Base-by-base conservation (phyloP, 2,113 vertebrate species). In the Chaetorhynchus papuensis region DNA sequence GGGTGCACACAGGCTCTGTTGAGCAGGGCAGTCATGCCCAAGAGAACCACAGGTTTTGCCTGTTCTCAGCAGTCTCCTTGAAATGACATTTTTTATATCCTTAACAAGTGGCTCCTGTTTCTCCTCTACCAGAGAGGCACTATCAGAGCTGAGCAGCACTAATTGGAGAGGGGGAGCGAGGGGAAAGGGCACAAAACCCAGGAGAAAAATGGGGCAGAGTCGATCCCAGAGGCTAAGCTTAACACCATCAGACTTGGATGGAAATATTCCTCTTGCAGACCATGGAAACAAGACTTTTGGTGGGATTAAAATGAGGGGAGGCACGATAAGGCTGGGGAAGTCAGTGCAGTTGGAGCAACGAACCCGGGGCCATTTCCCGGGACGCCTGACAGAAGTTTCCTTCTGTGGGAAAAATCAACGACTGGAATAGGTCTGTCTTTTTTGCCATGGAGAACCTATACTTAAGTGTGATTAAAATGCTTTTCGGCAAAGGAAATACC, bases 401-500 rank as follows among this genome's bases (percentile, higher is more conserved):
- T 90, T 93, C 91, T 96, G 94, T 96, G 96, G 97, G 97, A 97
- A 97, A 94, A 95, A 88, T 91, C 86, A 30, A 15, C 4, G 68
- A 39, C 35, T 79, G 88, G 75, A 83, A 66, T 11, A 63, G 95
- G 88, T 63, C 7, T 8, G 63, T 71, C 77, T 57, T 47, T 84
- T 60, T 20, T 24, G 39, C 94, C 83, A 35, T 35, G 3, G 66
- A 89, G 94, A 97, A 89, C 96, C 97, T 97, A 78, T 84, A 97
- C 88, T 97, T 95, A 96, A 63, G 35, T 15, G 24, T 83, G 89
- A 97, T 97, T 94, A 94, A 91, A 92, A 83, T 21, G 86, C 90
- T 91, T 93, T 93, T 93, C 14, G 66, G 96, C 82, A 82, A 90
- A 97, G 97, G 97, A 97, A 95, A 96, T 89, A 84, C 95, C 93